Evolutionary conservation across 2,797 vertebrate species (phyloP), one percentile per base, ranked within the genome.

Genomic region (Acipenser ruthenus): DNA sequence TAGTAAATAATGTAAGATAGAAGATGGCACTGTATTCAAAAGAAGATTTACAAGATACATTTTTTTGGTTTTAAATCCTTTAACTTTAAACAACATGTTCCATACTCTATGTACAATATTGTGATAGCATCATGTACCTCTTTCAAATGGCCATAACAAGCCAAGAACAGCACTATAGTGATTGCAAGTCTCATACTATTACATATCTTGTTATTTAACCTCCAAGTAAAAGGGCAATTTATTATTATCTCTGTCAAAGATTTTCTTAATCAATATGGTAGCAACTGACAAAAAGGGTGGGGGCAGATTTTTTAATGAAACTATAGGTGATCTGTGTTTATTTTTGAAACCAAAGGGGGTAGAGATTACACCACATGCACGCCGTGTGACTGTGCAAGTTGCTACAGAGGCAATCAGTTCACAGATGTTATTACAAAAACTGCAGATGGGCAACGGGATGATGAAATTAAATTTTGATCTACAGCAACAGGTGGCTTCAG

Each of bases 321-420:
- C 78, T 84, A 81, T 76, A 83, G 83, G 76, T 84, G 82, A 80
- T 80, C 77, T 70, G 74, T 67, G 50, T 78, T 78, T 90, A 91
- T 90, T 90, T 87, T 81, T 65, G 83, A 85, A 84, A 83, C 87
- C 87, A 88, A 90, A 90, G 86, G 88, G 79, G 68, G 75, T 62
- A 70, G 86, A 81, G 73, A 78, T 79, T 80, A 74, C 79, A 83
- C 86, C 84, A 74, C 63, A 73, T 80, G 77, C 82, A 3, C 18
- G 76, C 79, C 81, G 78, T 78, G 81, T 78, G 79, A 72, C 69
- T 53, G 18, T 62, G 66, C 12, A 0, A 6, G 76, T 78, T 79
- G 73, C 72, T 72, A 68, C 64, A 69, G 73, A 53, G 70, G 78
- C 62, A 4, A 10, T 55, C n/a, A 10, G 53, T n/a, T 71, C 74